Percentiles rank a stretch among this genome's conserved stretches.
Conservation (phyloP, 2,888 invertebrate genomes). For the Carabus problematicus region DNA sequence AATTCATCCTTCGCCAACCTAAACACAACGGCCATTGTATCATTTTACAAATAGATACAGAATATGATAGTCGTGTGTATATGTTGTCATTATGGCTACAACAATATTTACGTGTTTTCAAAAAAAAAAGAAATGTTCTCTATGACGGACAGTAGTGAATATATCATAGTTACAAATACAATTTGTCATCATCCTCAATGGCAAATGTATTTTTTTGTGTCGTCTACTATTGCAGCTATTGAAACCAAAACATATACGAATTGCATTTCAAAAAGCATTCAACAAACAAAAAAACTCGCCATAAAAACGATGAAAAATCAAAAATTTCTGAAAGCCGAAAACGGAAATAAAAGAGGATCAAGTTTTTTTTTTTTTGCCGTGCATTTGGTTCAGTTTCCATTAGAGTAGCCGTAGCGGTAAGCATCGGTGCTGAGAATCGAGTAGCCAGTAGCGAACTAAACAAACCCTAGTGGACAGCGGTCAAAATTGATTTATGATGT, state of each 20-base stretch:
- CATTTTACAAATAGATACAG: too few relatives aligned
- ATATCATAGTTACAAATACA: too few relatives aligned
- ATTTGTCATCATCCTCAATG: too few relatives aligned
- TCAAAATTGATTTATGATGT: constrained; percentile 50
- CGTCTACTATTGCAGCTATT: too few relatives aligned
- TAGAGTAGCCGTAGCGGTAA: not conserved
- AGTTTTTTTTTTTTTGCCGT: constrained; percentile 18
- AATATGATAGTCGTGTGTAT: too few relatives aligned
- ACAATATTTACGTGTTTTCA: too few relatives aligned
- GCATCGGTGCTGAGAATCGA: not conserved
- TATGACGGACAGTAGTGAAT: too few relatives aligned
- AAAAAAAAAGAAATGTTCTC: too few relatives aligned
- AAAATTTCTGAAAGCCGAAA: constrained; percentile 28
- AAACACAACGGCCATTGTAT: too few relatives aligned
- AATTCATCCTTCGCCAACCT: too few relatives aligned
- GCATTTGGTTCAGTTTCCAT: constrained; percentile 4
- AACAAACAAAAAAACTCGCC: constrained; percentile 16
- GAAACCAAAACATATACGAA: not conserved
- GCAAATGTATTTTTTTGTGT: too few relatives aligned
- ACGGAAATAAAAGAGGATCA: constrained; percentile 34
- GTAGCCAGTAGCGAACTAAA: constrained; percentile 28
- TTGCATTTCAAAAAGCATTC: constrained; percentile 7
- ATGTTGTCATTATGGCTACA: too few relatives aligned
- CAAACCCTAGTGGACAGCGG: constrained; percentile 45
- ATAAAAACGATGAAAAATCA: constrained; percentile 20